Evolutionary conservation across 1,140 invertebrate genomes (phyloP).

Genomic region (Trypoxylus dichotomus): DNA sequence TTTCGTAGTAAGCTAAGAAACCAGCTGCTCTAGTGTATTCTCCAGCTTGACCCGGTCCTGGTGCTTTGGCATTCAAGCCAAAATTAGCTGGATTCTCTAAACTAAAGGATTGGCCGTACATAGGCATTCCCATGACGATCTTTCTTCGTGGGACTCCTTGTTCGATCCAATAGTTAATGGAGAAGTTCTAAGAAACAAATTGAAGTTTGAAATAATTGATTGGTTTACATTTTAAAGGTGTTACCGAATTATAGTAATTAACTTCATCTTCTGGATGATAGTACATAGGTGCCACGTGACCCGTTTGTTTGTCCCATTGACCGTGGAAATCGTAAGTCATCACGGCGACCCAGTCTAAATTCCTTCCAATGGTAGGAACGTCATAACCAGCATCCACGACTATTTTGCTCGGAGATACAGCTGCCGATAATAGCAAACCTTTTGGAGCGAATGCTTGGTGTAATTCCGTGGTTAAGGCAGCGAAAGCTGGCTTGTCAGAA

Average conservation of each 20-base stretch:
- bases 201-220: too few species aligned
- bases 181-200: constrained; percentile 66
- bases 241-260: constrained; percentile 67
- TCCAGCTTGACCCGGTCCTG: constrained; percentile 74
- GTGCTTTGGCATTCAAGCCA: constrained; percentile 73
- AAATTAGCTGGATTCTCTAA: constrained; percentile 61
- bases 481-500: constrained; percentile 80
- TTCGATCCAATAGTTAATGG: constrained; percentile 85
- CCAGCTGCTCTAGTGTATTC: constrained; percentile 81
- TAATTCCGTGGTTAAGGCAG: constrained; percentile 72
- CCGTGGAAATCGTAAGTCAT: constrained; percentile 89
- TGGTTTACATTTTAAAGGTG: constrained; percentile 35
- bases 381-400: constrained; percentile 85
- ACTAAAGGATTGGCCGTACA: constrained; percentile 88
- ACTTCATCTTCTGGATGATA: constrained; percentile 79
- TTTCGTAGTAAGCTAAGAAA: constrained; percentile 89
- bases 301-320: constrained; percentile 81
- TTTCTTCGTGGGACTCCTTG: constrained; percentile 78
- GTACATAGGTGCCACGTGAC: constrained; percentile 80
- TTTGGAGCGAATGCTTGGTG: constrained; percentile 71
- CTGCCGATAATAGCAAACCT: constrained; percentile 76
- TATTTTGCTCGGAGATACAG: constrained; percentile 85
- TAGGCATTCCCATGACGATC: constrained; percentile 84
- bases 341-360: constrained; percentile 83
- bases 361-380: constrained; percentile 68